These are phyloP conservation scores for Sesia bembeciformis DNA, from an alignment of 2,888 invertebrate genomes.

Conservation along the genomic window DNA sequence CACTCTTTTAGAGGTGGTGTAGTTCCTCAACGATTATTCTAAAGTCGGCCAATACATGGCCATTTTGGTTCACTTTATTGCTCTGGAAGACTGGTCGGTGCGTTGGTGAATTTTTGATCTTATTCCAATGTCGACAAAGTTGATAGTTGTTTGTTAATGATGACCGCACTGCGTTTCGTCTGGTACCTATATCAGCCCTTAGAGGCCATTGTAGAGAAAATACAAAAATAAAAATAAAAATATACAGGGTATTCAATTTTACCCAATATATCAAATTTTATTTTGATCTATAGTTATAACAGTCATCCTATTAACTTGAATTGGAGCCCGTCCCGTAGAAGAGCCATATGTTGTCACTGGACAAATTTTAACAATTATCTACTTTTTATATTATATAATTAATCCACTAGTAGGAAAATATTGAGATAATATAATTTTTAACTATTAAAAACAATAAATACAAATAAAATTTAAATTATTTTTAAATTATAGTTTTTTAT, in stretches of 20 bases:
- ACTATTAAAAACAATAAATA: constrained; percentile 47
- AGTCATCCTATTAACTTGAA: constrained; percentile 80
- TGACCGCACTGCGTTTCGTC: too few relatives aligned
- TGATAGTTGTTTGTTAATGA: too few relatives aligned
- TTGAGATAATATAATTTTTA: constrained; percentile 71
- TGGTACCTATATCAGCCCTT: too few relatives aligned
- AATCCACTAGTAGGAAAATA: constrained; percentile 62
- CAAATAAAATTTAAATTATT: constrained; percentile 71
- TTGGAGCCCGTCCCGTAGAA: constrained; percentile 81
- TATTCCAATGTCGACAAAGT: too few relatives aligned
- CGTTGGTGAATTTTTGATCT: too few relatives aligned
- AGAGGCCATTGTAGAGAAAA: too few relatives aligned
- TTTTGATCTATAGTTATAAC: constrained; percentile 73
- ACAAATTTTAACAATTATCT: constrained; percentile 75
- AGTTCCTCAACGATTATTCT: too few relatives aligned
- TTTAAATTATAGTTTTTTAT: constrained; percentile 67
- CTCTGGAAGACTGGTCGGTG: too few relatives aligned
- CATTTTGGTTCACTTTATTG: too few relatives aligned
- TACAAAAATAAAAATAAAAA: too few relatives aligned
- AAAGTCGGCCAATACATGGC: too few relatives aligned
- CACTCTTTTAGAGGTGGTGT: too few relatives aligned
- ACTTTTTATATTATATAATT: constrained; percentile 74
- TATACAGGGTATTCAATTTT: constrained; percentile 76
- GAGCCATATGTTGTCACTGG: constrained; percentile 76
- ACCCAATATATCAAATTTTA: constrained; percentile 74